Percentiles rank a stretch among this genome's conserved stretches.
phyloP scores from a whole-genome alignment of 2,888 invertebrate genomes.

The Hypsopygia costalis region DNA sequence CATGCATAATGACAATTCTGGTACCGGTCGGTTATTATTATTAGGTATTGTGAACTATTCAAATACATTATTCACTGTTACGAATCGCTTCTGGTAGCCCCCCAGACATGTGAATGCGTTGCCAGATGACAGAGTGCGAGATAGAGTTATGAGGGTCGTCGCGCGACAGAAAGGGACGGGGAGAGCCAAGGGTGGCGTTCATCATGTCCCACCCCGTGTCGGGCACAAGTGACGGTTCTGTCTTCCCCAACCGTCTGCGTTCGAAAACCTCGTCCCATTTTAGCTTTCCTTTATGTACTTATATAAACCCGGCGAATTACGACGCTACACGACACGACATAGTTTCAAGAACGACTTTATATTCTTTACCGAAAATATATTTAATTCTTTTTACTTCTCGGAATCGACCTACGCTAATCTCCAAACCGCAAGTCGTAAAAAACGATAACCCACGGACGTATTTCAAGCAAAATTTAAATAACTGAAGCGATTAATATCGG shows the following conservation, averaged over 20 bases:
- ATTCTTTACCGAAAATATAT: slow-evolving; percentile 42
- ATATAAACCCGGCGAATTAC: slow-evolving; percentile 20
- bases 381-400: slow-evolving; percentile 59
- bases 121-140: slow-evolving; percentile 64
- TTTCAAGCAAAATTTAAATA: slow-evolving; percentile 62
- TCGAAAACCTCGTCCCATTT: slow-evolving; percentile 61
- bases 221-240: slow-evolving; percentile 67
- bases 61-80: slow-evolving; percentile 74
- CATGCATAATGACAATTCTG: slow-evolving; percentile 9
- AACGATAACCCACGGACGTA: slow-evolving; percentile 49
- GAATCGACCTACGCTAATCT: slow-evolving; percentile 67
- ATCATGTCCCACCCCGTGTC: slow-evolving; percentile 72
- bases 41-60: slow-evolving; percentile 58
- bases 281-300: slow-evolving; percentile 31
- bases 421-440: slow-evolving; percentile 66
- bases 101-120: slow-evolving; percentile 58
- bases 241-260: slow-evolving; percentile 68
- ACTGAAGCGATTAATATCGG: slow-evolving; percentile 68
- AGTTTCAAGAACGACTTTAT: slow-evolving; percentile 21
- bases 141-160: slow-evolving; percentile 27
- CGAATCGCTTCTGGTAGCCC: slow-evolving; percentile 72
- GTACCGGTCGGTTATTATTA: slow-evolving; percentile 45
- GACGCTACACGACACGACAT: slow-evolving; percentile 3
- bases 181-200: slow-evolving; percentile 62
- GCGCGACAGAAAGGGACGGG: slow-evolving; percentile 44